phyloP scores from a whole-genome alignment of 2,888 invertebrate species.

The Quadroppia sp. region DNA sequence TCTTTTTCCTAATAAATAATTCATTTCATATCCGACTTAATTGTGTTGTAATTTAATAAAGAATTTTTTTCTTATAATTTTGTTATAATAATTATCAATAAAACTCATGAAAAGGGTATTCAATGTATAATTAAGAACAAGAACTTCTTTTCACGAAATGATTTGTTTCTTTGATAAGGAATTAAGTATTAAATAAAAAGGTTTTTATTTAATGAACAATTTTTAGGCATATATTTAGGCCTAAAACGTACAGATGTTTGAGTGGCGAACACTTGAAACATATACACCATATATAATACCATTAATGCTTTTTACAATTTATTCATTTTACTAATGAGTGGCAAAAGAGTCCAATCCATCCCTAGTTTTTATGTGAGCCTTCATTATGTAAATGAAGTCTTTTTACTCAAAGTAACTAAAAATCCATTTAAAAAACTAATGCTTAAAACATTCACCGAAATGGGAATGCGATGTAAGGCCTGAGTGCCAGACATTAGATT shows the following conservation, averaged over 20 bases:
- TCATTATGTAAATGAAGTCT: slow-evolving; percentile 35
- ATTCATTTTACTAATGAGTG: slow-evolving; percentile 34
- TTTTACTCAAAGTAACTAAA: slow-evolving; percentile 15
- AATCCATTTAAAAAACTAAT: slow-evolving; percentile 29
- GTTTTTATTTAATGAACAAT: background rate
- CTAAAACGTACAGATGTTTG: slow-evolving; percentile 2
- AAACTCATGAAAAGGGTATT: no score
- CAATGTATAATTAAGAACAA: background rate
- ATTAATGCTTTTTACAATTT: slow-evolving; percentile 23
- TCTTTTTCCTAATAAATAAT: slow-evolving; percentile 1
- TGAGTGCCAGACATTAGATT: slow-evolving; percentile 31
- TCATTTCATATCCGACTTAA: background rate
- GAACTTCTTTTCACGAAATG: background rate
- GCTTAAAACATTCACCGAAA: slow-evolving; percentile 27
- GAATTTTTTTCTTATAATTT: background rate
- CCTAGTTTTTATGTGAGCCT: slow-evolving; percentile 5
- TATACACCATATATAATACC: background rate
- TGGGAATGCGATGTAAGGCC: slow-evolving; percentile 11
- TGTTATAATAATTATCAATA: background rate
- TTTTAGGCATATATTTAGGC: no score
- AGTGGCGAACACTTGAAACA: slow-evolving; percentile 5
- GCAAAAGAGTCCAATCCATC: slow-evolving; percentile 21
- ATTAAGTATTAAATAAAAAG: background rate
- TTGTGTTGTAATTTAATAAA: no score
- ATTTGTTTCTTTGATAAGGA: background rate